Percentiles rank a stretch among this genome's conserved stretches.
These are phyloP conservation scores for Gastrophryne carolinensis DNA, from an alignment of 2,797 vertebrate genomes.

Conservation along the genomic window DNA sequence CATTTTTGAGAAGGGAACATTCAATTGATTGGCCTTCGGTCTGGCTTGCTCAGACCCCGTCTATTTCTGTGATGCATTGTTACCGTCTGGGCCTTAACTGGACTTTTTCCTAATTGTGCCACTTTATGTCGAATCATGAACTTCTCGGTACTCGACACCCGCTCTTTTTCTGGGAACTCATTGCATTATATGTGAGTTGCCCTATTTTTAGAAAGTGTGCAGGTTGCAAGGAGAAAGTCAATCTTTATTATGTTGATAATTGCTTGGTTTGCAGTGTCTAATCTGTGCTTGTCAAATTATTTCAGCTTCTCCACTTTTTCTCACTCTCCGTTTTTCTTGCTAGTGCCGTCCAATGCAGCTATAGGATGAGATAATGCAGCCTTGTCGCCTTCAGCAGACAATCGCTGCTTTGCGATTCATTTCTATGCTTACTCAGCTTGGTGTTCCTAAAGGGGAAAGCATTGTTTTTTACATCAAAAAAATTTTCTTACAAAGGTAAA, in stretches of 20 bases:
- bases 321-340: too few species aligned
- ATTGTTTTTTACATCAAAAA: too few species aligned
- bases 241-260: not conserved
- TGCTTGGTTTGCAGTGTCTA: not conserved
- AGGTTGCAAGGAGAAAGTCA: not conserved
- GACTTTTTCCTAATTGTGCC: not conserved
- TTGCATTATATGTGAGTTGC: not conserved
- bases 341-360: too few species aligned
- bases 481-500: too few species aligned
- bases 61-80: not conserved
- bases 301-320: not conserved
- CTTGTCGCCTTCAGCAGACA: too few species aligned
- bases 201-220: slow-evolving; percentile 1
- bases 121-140: not conserved
- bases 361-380: too few species aligned
- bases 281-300: not conserved
- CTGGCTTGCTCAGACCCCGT: not conserved
- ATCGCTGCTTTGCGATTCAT: too few species aligned
- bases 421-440: too few species aligned
- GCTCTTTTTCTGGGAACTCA: not conserved
- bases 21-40: not conserved
- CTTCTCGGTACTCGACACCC: not conserved
- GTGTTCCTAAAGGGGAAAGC: too few species aligned
- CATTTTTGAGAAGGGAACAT: not conserved
- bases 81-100: not conserved